phyloP scores from a whole-genome alignment of 2,888 invertebrate genomes.

The Fabriciana adippe region DNA sequence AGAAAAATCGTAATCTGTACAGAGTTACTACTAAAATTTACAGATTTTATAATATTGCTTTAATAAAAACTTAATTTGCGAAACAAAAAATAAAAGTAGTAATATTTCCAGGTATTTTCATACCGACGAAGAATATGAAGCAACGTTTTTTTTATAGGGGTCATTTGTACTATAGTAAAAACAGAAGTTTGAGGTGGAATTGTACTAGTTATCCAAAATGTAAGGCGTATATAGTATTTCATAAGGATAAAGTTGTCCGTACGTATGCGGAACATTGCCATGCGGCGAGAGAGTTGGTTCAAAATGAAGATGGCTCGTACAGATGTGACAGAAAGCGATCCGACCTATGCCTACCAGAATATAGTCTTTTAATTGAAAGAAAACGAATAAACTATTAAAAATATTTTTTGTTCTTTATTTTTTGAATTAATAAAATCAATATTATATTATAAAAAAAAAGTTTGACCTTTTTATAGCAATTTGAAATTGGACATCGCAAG shows the following conservation, averaged over 20 bases:
- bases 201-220: conserved; percentile 40
- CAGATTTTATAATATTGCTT: no score
- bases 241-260: conserved; percentile 1
- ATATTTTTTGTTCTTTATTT: no score
- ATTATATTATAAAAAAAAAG: no score
- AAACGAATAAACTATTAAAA: no score
- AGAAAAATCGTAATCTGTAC: no score
- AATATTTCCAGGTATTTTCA: conserved; percentile 32
- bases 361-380: no score
- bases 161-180: conserved; percentile 41
- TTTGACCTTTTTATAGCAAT: no score
- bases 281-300: conserved; percentile 1
- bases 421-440: no score
- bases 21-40: no score
- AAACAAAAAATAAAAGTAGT: background rate
- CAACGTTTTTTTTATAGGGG: conserved; percentile 29
- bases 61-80: background rate
- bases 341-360: no score
- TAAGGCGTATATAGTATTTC: conserved; percentile 31
- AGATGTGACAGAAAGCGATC: background rate
- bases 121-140: conserved; percentile 34
- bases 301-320: conserved; percentile 20
- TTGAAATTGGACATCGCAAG: no score
- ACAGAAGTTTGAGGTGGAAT: conserved; percentile 39
- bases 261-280: conserved; percentile 20